A percentile compares a stretch with the other conserved stretches of the same genome.
phyloP scores from a whole-genome alignment of 2,797 vertebrate species.

The Vespertilio murinus region DNA sequence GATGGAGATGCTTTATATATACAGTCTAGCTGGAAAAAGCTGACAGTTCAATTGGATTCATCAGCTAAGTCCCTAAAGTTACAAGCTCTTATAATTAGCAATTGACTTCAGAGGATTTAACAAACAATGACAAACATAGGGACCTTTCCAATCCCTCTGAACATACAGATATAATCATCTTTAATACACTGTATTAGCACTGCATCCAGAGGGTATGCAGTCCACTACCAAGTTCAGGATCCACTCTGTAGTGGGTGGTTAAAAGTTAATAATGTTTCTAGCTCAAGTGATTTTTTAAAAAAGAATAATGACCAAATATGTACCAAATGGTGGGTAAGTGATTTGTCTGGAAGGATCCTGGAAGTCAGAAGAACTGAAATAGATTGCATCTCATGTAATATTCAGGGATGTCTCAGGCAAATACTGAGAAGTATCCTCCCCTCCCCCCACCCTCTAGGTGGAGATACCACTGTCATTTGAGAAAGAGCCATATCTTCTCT shows the following conservation, averaged over 20 bases:
- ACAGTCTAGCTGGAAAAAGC: constrained; percentile 50
- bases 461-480: not conserved
- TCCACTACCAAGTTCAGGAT: not conserved
- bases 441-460: not conserved
- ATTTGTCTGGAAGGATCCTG: constrained; percentile 48
- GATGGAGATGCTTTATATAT: constrained; percentile 63
- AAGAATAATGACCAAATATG: not conserved
- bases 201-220: not conserved
- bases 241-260: not conserved
- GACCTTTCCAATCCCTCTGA: constrained; percentile 27
- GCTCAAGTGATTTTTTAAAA: not conserved
- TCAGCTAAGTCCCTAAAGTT: constrained; percentile 64
- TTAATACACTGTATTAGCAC: not conserved
- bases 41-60: constrained; percentile 71
- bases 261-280: constrained; percentile 49
- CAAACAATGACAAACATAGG: constrained; percentile 62
- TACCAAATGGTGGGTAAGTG: not conserved
- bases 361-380: constrained; percentile 29
- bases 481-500: not conserved
- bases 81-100: constrained; percentile 74
- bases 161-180: constrained; percentile 42
- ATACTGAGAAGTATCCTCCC: not conserved
- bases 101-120: constrained; percentile 67
- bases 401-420: not conserved
- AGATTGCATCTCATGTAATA: not conserved